Conservation (phyloP, 2,888 invertebrate genomes). For the Sceliomorpha sp. region DNA sequence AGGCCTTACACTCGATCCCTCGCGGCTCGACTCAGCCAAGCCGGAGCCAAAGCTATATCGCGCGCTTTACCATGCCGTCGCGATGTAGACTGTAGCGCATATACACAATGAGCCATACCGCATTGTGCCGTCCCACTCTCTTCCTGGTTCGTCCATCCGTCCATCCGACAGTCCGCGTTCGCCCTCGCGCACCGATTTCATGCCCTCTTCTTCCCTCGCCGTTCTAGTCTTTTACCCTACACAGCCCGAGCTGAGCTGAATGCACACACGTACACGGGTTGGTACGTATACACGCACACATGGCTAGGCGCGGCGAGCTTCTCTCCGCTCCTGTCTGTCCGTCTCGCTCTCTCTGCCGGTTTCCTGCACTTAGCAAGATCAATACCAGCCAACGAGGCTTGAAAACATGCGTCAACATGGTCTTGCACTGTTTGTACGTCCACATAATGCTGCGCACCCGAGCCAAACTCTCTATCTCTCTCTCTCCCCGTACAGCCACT, state of each 20-base stretch:
- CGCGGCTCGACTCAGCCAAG: slow-evolving; percentile 63
- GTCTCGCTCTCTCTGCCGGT: slow-evolving; percentile 73
- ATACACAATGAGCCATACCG: slow-evolving; percentile 56
- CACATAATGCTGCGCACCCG: slow-evolving; percentile 78
- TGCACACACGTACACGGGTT: slow-evolving; percentile 33
- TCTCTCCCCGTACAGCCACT: slow-evolving; percentile 54
- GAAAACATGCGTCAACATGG: slow-evolving; percentile 84
- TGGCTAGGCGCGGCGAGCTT: slow-evolving; percentile 2
- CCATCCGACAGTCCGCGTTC: slow-evolving; percentile 27
- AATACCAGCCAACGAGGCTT: slow-evolving; percentile 84
- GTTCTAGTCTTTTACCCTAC: slow-evolving; percentile 54
- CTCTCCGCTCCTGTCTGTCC: slow-evolving; percentile 38
- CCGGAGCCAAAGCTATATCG: slow-evolving; percentile 49
- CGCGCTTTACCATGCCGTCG: slow-evolving; percentile 42
- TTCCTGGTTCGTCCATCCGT: slow-evolving; percentile 37
- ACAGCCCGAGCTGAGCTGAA: slow-evolving; percentile 14
- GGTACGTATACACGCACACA: slow-evolving; percentile 35
- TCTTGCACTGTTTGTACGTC: slow-evolving; percentile 81
- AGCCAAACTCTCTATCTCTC: slow-evolving; percentile 48
- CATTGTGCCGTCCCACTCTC: slow-evolving; percentile 48
- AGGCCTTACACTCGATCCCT: slow-evolving; percentile 76
- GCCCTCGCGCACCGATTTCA: slow-evolving; percentile 19
- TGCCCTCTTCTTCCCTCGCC: slow-evolving; percentile 29
- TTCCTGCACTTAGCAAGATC: slow-evolving; percentile 82
- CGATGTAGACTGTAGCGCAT: slow-evolving; percentile 53